Conservation (phyloP, 2,113 vertebrate genomes). For the Antechinus flavipes region DNA sequence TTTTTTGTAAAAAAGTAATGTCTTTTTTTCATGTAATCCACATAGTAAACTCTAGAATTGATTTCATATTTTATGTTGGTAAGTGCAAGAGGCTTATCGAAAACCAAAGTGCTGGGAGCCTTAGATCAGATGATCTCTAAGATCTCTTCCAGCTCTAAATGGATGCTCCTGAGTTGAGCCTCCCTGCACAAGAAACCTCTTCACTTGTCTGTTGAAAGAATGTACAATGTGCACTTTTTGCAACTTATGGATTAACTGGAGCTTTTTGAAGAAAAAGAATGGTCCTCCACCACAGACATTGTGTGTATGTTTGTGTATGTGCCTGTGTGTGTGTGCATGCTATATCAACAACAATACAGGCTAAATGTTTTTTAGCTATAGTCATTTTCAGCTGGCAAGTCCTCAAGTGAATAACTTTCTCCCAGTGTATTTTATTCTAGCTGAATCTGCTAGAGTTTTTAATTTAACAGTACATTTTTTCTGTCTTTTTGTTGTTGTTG, state of each 20-base stretch:
- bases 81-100: background rate
- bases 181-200: background rate
- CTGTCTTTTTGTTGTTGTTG: background rate
- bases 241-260: constrained; percentile 3
- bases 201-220: constrained; percentile 17
- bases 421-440: background rate
- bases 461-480: constrained; percentile 7
- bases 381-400: constrained; percentile 28
- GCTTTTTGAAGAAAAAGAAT: constrained; percentile 11
- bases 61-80: background rate
- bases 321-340: background rate
- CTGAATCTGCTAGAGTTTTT: constrained; percentile 3
- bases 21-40: background rate
- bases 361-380: constrained; percentile 49
- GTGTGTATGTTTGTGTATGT: background rate
- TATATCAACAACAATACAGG: background rate
- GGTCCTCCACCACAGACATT: background rate
- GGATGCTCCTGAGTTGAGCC: constrained; percentile 9
- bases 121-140: background rate
- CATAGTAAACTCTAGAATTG: background rate
- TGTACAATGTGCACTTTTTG: background rate
- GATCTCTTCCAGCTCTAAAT: background rate
- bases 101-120: background rate
- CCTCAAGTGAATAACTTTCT: constrained; percentile 26
- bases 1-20: background rate